A percentile compares a stretch with the other conserved stretches of the same genome.
Evolutionary conservation across 2,888 invertebrate genomes (phyloP).

Genomic region (Plebejus argus): DNA sequence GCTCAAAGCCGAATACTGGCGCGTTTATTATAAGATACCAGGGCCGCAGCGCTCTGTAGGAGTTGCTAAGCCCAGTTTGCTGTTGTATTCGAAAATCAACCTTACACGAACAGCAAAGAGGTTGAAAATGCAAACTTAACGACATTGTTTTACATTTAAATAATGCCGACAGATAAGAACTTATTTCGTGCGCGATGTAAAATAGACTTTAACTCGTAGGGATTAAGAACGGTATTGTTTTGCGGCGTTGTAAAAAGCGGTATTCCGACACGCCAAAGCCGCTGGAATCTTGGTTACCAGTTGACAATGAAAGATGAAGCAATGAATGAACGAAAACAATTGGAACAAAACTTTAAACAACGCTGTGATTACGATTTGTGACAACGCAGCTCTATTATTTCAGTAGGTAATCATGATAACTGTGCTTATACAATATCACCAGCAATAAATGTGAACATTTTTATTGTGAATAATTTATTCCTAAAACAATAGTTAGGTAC

Average conservation of each 20-base stretch:
- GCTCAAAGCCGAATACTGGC: slow-evolving; percentile 78
- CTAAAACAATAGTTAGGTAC: not conserved
- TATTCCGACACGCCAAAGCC: slow-evolving; percentile 67
- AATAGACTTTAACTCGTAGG: slow-evolving; percentile 48
- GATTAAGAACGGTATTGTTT: slow-evolving; percentile 43
- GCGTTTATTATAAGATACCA: slow-evolving; percentile 77
- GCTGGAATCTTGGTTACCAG: slow-evolving; percentile 53
- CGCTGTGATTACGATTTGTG: slow-evolving; percentile 23
- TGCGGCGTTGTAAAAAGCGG: slow-evolving; percentile 59
- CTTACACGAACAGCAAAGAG: slow-evolving; percentile 42
- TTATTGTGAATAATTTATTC: not conserved
- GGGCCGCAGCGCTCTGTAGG: slow-evolving; percentile 75
- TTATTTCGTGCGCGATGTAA: slow-evolving; percentile 46
- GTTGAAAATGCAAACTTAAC: slow-evolving; percentile 43
- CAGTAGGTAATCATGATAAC: not conserved
- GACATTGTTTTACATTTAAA: slow-evolving; percentile 52
- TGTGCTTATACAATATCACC: not conserved
- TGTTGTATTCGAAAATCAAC: slow-evolving; percentile 48
- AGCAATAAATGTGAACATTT: not conserved
- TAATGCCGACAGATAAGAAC: slow-evolving; percentile 67
- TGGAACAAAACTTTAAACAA: slow-evolving; percentile 31
- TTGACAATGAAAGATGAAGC: slow-evolving; percentile 44
- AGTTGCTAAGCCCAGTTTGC: slow-evolving; percentile 52
- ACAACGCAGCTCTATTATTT: slow-evolving; percentile 2
- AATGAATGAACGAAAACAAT: slow-evolving; percentile 41